Base-by-base conservation (phyloP, 2,888 invertebrate genomes). In the Drosophila mettleri region DNA sequence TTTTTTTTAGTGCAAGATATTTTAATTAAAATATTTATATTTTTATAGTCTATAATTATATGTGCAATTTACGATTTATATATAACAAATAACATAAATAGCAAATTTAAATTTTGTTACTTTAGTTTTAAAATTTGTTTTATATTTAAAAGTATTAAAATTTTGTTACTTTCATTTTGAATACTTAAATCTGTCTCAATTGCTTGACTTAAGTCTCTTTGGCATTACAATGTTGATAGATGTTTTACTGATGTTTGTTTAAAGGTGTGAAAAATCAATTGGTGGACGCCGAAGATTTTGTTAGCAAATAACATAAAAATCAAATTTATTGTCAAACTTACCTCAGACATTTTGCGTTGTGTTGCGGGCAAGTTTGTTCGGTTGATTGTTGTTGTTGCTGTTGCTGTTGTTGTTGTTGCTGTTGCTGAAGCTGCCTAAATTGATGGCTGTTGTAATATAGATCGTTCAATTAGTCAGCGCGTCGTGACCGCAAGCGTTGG, bases 341-440 rank as follows among this genome's bases (percentile, higher is more conserved):
- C 84, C 84, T 84, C 86, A 61, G 84, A 84, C 84, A 84, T 84
- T 69, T 78, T 81, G 49, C 46, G 65, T 68, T 68, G 52, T 43
- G 63, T 64, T 68, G 48, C 64, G 27, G 53, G 41, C 57, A 73
- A 72, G 54, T 80, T 74, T 62, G 59, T 53, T 73, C 53, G 41
- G 33, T 49, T 58, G 41, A 18, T 51, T 53, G 36, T 46, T 55
- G 53, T 22, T 46, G 65, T 16, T 18, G 16, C 7, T 34, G 34
- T 22, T 24, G 8, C 7, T 41, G 41, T 41, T 60, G 51, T 39
- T 41, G 34, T 38, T 33, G 31, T 12, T 39, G 22, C 27, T 54
- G 60, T 16, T 54, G 63, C 31, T 74, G 43, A n/a, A n/a, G 43
- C 18, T 55, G 31, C 20, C 20, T 14, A 22, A 22, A 22, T 41